Evolutionary conservation across 2,888 invertebrate genomes (phyloP).

Genomic region (Chymomyza caudatula): DNA sequence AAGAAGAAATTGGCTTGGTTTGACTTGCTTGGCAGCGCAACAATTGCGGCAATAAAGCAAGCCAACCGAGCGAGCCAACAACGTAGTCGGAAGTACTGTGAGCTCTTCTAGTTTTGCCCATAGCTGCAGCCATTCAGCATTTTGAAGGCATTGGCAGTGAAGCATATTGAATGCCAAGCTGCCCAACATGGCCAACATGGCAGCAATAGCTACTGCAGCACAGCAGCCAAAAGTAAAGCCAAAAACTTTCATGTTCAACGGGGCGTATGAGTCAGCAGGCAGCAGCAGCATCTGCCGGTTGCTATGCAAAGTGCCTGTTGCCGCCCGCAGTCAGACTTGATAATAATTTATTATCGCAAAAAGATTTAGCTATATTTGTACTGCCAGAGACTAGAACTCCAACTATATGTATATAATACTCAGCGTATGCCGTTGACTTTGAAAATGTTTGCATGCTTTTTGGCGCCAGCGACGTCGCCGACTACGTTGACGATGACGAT

Average conservation of each 20-base stretch:
- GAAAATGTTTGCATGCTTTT: slow-evolving; percentile 55
- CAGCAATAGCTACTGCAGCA: slow-evolving; percentile 9
- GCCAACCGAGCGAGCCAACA: slow-evolving; percentile 39
- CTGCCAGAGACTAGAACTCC: slow-evolving; percentile 7
- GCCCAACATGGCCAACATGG: slow-evolving; percentile 5
- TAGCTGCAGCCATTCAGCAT: slow-evolving; percentile 28
- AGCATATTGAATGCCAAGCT: slow-evolving; percentile 59
- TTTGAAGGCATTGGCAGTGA: slow-evolving; percentile 42
- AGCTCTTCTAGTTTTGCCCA: background rate
- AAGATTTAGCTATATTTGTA: slow-evolving; percentile 56
- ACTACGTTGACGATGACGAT: background rate
- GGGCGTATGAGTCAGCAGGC: slow-evolving; percentile 60
- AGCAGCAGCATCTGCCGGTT: slow-evolving; percentile 23
- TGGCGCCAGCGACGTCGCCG: slow-evolving; percentile 11
- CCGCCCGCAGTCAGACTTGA: slow-evolving; percentile 58
- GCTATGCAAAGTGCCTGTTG: slow-evolving; percentile 51
- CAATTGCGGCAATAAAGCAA: slow-evolving; percentile 58
- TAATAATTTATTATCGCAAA: slow-evolving; percentile 72
- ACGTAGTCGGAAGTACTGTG: background rate
- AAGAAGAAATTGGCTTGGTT: slow-evolving; percentile 47
- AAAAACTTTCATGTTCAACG: slow-evolving; percentile 45
- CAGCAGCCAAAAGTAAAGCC: background rate
- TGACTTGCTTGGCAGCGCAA: slow-evolving; percentile 18
- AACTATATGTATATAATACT: background rate
- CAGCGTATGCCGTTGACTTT: slow-evolving; percentile 38